Conservation (phyloP, 2,888 invertebrate species). For the Lutraria lutraria region DNA sequence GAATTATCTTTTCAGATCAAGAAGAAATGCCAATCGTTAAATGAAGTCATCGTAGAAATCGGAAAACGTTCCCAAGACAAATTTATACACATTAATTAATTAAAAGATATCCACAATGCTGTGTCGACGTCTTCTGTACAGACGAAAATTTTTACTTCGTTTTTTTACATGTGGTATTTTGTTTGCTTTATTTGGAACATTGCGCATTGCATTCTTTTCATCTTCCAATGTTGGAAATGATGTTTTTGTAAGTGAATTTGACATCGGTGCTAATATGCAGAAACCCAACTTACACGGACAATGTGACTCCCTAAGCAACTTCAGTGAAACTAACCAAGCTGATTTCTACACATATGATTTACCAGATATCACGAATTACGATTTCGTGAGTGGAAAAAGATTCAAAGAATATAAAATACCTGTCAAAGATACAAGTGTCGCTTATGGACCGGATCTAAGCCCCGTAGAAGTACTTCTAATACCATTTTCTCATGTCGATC, state of each 20-base stretch:
- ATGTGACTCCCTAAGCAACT: not conserved
- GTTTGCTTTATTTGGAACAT: not conserved
- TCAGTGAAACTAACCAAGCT: not conserved
- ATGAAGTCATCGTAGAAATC: not conserved
- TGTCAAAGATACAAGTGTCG: constrained; percentile 60
- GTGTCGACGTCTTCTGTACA: not conserved
- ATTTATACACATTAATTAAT: not conserved
- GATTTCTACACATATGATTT: constrained; percentile 77
- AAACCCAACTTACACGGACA: not conserved
- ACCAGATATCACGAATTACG: constrained; percentile 74
- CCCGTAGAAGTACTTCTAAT: constrained; percentile 89
- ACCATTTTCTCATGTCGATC: constrained; percentile 98
- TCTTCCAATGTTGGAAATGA: not conserved
- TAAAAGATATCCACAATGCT: not conserved
- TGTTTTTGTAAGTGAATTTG: not conserved
- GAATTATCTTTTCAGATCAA: not conserved
- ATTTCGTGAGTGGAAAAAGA: constrained; percentile 74
- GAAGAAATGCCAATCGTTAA: not conserved
- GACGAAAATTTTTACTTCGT: not conserved
- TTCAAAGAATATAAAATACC: constrained; percentile 78
- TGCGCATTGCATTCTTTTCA: not conserved
- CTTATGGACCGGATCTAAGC: constrained; percentile 65
- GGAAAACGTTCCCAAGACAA: not conserved
- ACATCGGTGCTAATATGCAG: not conserved
- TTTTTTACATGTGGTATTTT: not conserved